Base-by-base conservation (phyloP, 2,113 vertebrate species). In the Triplophysa siluroides region DNA sequence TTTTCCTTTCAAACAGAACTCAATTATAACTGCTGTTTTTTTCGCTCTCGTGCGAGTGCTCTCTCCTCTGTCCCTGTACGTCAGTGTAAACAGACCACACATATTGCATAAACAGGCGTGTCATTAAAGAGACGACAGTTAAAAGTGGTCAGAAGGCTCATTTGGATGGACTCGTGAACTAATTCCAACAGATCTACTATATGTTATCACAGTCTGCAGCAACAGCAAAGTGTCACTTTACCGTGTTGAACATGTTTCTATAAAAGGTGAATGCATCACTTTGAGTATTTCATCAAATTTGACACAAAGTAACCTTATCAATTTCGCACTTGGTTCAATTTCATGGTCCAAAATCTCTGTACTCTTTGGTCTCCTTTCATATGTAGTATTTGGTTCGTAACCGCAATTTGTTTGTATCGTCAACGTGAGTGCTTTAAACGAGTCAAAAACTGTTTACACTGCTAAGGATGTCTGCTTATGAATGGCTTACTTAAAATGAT, bases 1-100 rank as follows among this genome's bases (percentile, higher is more conserved):
- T 91, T 93, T 91, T 88, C 58, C 83, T 90, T 90, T 81, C 54
- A 82, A 88, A 88, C 82, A 19, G 83, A 84, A 62, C 79, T 84
- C 84, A 83, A 85, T 87, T 87, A 88, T 84, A 88, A 85, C 43
- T 56, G 65, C 61, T 33, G 67, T 76, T 47, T 73, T 82, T 33
- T 86, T 78, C 54, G 64, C 71, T 86, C 60, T 13, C 54, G 62
- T 73, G 45, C 61, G 61, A 23, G 41, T 33, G 19, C 80, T 26
- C 71, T 43, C 45, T 78, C 47, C 19, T 56, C 63, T 61, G 23
- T 24, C 23, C 70, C 60, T 82, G 76, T 26, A n/a, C 78, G 74
- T 72, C 58, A 83, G 72, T 82, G 78, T 83, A 83, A 79, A 80
- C 2, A 65, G 78, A 86, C 81, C 78, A 85, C 87, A 89, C 86